Base-by-base conservation (phyloP, 2,113 vertebrate genomes). In the Phaethornis superciliosus region DNA sequence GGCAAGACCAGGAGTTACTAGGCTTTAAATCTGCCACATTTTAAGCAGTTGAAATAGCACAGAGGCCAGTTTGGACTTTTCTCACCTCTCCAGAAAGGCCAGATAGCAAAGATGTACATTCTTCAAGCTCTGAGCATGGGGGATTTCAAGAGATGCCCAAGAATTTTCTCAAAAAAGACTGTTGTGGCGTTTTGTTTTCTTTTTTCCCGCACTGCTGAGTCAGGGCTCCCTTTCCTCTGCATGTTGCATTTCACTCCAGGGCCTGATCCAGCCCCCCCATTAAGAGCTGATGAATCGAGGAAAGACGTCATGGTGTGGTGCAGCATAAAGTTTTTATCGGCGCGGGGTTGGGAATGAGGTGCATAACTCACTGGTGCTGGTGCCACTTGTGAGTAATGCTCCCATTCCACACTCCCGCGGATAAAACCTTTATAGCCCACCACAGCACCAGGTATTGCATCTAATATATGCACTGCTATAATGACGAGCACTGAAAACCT, bases 391-490 rank as follows among this genome's bases (percentile, higher is more conserved):
- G 96, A 97, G 91, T 95, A 37, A 97, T 96, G 96, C 88, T 3
- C 91, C 95, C 89, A 95, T 97, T 94, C 91, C 93, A 18, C 68
- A 28, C 88, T 93, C 81, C 71, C 4, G 15, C 5, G 82, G 96
- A 95, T 96, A 97, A 97, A 97, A 96, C 96, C 95, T 97, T 96
- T 96, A 97, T 85, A 87, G 93, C 91, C 93, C 82, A 63, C 46
- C 63, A 3, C 93, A 79, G 94, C 68, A 26, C 76, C 2, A 0
- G 56, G 76, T 77, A 83, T 78, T 95, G 80, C 95, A 83, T 91
- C 88, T 95, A 93, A 95, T 93, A 75, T 95, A 97, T 95, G 94
- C 94, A 88, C 91, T 6, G 1, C 93, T 35, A 26, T 95, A 95
- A 96, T 90, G 93, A 95, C 1, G 35, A 94, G 83, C 80, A 71